Percentiles rank a stretch among this genome's conserved stretches.
Evolutionary conservation across 2,797 vertebrate species (phyloP).

Genomic region (Thalassophryne amazonica): DNA sequence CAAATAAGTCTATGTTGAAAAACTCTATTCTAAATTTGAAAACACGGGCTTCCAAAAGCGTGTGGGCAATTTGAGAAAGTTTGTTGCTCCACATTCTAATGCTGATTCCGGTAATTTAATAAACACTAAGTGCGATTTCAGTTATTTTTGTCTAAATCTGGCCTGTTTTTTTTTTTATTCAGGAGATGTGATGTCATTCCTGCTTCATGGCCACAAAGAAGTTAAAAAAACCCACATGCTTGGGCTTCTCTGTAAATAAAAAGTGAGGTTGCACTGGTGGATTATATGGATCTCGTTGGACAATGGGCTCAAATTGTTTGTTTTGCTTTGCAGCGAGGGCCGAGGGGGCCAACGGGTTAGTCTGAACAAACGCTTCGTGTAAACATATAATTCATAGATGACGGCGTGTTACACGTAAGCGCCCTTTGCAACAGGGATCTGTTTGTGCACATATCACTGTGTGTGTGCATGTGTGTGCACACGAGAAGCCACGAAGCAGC

Average conservation of each 20-base stretch:
- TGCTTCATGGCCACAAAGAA: conserved; percentile 19
- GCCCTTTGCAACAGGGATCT: neutral
- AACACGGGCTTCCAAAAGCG: too few relatives aligned
- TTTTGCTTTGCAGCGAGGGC: neutral
- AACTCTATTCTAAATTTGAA: too few relatives aligned
- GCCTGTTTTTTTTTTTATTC: conserved; percentile 21
- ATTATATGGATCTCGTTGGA: conserved; percentile 9
- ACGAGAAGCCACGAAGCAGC: conserved; percentile 14
- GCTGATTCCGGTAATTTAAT: too few relatives aligned
- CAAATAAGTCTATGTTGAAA: too few relatives aligned
- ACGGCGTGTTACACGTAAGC: neutral
- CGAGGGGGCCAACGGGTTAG: neutral
- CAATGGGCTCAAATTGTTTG: neutral
- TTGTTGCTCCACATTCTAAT: too few relatives aligned
- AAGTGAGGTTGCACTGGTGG: conserved; percentile 1
- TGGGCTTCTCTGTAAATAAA: neutral
- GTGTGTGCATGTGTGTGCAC: neutral
- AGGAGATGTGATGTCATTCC: neutral
- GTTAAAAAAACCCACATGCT: neutral
- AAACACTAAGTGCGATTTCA: conserved; percentile 24
- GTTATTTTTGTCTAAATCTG: too few relatives aligned
- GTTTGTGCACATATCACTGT: too few relatives aligned
- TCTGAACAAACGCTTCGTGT: neutral
- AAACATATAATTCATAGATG: neutral
- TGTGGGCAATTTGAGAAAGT: too few relatives aligned